Evolutionary conservation across 2,888 invertebrate species (phyloP).

Genomic region (Melieria omissa): DNA sequence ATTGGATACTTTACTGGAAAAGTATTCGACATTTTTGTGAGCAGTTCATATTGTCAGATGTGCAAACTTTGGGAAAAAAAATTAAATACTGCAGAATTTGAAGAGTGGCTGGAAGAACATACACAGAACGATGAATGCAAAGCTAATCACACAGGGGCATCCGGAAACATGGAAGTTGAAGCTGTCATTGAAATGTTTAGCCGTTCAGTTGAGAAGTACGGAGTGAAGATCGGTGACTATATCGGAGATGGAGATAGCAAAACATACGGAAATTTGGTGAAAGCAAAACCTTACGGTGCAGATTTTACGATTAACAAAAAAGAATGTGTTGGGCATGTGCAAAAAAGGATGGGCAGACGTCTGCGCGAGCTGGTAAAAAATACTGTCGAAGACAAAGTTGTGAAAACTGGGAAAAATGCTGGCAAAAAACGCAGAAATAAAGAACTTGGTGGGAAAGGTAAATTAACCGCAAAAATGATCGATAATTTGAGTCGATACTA

Average conservation of each 20-base stretch:
- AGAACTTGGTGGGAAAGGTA: too few species aligned
- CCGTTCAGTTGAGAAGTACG: background rate
- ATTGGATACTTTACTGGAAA: too few species aligned
- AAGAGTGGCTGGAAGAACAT: conserved; percentile 16
- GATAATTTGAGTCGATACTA: too few species aligned
- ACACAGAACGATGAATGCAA: background rate
- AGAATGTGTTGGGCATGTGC: too few species aligned
- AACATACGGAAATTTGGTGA: background rate
- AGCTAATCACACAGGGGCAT: background rate
- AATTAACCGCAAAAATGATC: too few species aligned
- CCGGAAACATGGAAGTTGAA: background rate
- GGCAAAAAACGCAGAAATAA: too few species aligned
- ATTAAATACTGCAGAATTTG: conserved; percentile 9
- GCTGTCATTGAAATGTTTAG: background rate
- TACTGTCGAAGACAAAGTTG: conserved; percentile 2
- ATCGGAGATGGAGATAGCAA: background rate
- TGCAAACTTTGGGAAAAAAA: too few species aligned
- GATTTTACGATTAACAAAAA: too few species aligned
- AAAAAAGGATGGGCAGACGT: too few species aligned
- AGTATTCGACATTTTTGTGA: too few species aligned
- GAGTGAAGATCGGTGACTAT: background rate
- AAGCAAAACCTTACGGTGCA: background rate
- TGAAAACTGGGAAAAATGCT: conserved; percentile 1
- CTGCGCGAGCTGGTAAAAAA: too few species aligned
- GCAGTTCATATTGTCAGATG: too few species aligned